Base-by-base conservation (phyloP, 2,797 vertebrate species). In the Falco berigora region DNA sequence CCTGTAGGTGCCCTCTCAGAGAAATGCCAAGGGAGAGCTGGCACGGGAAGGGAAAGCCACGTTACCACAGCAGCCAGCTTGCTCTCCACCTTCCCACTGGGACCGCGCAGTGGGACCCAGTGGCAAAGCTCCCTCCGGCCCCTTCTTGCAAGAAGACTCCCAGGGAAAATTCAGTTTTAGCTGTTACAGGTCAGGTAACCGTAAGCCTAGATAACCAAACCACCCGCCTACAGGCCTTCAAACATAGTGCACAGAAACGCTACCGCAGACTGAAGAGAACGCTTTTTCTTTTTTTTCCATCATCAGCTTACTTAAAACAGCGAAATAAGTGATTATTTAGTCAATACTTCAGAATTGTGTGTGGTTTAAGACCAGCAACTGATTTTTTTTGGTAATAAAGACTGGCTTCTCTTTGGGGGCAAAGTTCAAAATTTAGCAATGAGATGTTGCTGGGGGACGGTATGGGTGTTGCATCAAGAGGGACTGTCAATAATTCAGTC, bases 61-160 rank as follows among this genome's bases (percentile, higher is more conserved):
- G 1, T 22, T 50, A 34, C 30, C 11, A 6, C 8, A 1, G 20
- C 4, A 1, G 15, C n/a, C 8, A 4, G 44, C 23, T 6, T 3
- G 36, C 64, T 38, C 50, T 30, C 50, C 2, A 2, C 62, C 24
- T 4, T 28, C 40, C 74, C 49, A 4, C 50, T 22, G 8, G 40
- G 8, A 19, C 50, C 52, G 42, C 13, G 42, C 28, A 12, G 16
- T 0, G 24, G 62, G 44, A 28, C 50, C 20, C 2, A 6, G 61
- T 4, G 5, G n/a, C 22, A 27, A 47, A n/a, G 7, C n/a, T 15
- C 42, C 40, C 19, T 25, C 50, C 34, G 0, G 12, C 8, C 61
- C 42, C 34, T 14, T 16, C 7, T 10, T 20, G 16, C 8, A 4
- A 30, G 42, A 28, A 5, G 6, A 34, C 36, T 12, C 7, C 20